These are phyloP conservation scores for Limnephilus auricula DNA, from an alignment of 2,888 invertebrate genomes.

Conservation along the genomic window DNA sequence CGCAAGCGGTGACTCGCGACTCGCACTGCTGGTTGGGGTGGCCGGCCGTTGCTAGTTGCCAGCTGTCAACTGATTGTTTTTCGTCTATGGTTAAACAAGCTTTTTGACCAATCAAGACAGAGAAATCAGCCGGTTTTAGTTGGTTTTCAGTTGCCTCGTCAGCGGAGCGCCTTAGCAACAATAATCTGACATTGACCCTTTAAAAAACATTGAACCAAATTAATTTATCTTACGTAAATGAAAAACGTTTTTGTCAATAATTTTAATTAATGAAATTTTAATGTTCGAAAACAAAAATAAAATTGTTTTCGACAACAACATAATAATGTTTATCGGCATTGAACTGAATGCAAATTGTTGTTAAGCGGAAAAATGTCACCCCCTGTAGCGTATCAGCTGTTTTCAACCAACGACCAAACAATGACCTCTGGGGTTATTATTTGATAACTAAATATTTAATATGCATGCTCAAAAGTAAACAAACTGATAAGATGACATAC, in stretches of 20 bases:
- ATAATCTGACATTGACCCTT: neutral
- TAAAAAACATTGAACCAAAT: neutral
- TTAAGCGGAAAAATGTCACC: neutral
- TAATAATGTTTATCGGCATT: neutral
- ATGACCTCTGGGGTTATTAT: neutral
- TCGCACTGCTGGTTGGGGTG: too few relatives aligned
- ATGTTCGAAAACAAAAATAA: neutral
- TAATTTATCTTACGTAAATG: neutral
- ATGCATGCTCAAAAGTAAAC: neutral
- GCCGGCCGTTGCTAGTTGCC: too few relatives aligned
- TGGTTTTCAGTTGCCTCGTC: too few relatives aligned
- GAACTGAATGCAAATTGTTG: neutral
- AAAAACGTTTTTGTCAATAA: neutral
- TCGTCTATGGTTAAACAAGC: too few relatives aligned
- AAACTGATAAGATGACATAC: neutral
- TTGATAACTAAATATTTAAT: neutral
- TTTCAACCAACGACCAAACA: neutral
- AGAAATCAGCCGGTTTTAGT: too few relatives aligned
- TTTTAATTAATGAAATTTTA: neutral
- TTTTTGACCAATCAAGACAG: too few relatives aligned
- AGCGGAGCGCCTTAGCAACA: too few relatives aligned
- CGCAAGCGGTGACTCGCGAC: too few relatives aligned
- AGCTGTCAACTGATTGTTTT: too few relatives aligned
- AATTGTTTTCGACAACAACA: neutral
- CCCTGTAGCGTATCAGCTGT: neutral